phyloP scores from a whole-genome alignment of 2,797 vertebrate species.

The Microctenopoma lineatum region DNA sequence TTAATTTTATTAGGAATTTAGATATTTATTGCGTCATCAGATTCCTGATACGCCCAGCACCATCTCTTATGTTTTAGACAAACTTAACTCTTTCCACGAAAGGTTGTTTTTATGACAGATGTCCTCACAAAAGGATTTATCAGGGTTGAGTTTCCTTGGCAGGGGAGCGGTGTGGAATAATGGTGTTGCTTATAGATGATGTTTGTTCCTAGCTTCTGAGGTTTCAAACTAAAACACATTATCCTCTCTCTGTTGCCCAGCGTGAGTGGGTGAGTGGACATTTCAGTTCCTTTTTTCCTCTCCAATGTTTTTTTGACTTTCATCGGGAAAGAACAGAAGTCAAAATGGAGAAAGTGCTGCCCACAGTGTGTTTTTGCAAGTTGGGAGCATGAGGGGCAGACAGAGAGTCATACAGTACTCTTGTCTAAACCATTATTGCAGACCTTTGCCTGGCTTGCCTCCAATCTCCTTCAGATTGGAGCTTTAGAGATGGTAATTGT shows the following conservation, averaged over 20 bases:
- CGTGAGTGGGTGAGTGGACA: constrained; percentile 32
- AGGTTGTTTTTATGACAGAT: constrained; percentile 13
- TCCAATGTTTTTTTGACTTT: neutral
- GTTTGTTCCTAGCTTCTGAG: constrained; percentile 23
- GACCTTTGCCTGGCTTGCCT: constrained; percentile 46
- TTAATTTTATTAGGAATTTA: no score
- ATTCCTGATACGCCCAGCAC: neutral
- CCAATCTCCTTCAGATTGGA: constrained; percentile 39
- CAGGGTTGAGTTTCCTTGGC: constrained; percentile 1
- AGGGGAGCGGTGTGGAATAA: constrained; percentile 4
- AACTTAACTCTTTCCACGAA: neutral
- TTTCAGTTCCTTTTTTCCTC: constrained; percentile 10
- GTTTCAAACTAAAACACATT: constrained; percentile 29
- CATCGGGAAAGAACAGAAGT: constrained; percentile 7
- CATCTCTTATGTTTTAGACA: neutral
- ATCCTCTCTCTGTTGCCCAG: neutral
- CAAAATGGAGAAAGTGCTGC: constrained; percentile 21
- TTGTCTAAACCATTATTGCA: constrained; percentile 43
- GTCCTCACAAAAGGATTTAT: constrained; percentile 2
- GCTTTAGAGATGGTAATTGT: constrained; percentile 43
- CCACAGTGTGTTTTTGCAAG: constrained; percentile 30
- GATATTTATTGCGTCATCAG: no score
- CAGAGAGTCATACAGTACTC: constrained; percentile 25
- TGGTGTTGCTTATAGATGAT: constrained; percentile 15
- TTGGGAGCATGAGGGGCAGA: constrained; percentile 31